Percentiles rank a stretch among this genome's conserved stretches.
Evolutionary conservation across 2,797 vertebrate species (phyloP).

Genomic region (Propithecus deckenii): DNA sequence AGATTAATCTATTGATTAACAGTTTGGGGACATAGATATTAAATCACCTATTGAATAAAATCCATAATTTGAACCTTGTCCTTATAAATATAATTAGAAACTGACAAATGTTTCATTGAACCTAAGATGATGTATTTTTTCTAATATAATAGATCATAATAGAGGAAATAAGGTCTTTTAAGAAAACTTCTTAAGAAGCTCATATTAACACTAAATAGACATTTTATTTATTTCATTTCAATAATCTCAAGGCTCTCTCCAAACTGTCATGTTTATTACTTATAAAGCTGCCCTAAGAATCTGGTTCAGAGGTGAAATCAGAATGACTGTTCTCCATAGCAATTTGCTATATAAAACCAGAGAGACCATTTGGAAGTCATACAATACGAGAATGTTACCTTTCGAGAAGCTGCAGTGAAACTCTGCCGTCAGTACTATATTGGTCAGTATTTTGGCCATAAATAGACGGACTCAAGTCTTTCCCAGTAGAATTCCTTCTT

Average conservation of each 20-base stretch:
- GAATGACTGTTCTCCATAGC: not conserved
- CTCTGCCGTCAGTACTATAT: not conserved
- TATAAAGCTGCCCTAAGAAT: not conserved
- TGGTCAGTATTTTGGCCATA: not conserved
- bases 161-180: not conserved
- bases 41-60: not conserved
- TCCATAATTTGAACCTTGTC: not conserved
- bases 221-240: not conserved
- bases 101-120: not conserved
- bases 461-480: not conserved
- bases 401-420: too few relatives aligned
- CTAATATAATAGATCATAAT: not conserved
- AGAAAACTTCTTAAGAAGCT: not conserved
- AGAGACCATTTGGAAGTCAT: not conserved
- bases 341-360: not conserved
- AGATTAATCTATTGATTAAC: not conserved
- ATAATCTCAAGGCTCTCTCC: not conserved
- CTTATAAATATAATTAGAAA: slow-evolving; percentile 20
- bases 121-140: not conserved
- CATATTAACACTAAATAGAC: not conserved
- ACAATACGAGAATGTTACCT: not conserved
- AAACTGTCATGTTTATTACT: not conserved
- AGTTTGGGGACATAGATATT: not conserved
- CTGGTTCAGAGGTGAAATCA: not conserved
- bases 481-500: not conserved